phyloP scores from a whole-genome alignment of 2,113 vertebrate genomes.

The Tringa solitaria region DNA sequence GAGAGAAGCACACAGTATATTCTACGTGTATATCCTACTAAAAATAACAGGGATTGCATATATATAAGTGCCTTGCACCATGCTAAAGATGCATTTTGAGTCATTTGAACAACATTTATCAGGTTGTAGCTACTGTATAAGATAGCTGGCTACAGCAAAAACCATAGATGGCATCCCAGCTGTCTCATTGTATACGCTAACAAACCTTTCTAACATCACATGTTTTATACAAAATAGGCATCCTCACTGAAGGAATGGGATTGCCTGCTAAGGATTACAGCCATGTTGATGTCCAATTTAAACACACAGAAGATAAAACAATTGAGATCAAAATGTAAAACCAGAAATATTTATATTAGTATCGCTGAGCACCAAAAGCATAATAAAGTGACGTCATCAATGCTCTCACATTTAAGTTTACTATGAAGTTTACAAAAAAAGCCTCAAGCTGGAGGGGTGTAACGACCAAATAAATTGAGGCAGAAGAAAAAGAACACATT shows the following conservation, averaged over 20 bases:
- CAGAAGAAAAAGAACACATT: not conserved
- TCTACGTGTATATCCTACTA: not conserved
- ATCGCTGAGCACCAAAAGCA: not conserved
- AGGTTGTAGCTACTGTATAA: not conserved
- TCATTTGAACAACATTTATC: not conserved
- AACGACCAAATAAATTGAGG: not conserved
- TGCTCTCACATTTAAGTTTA: not conserved
- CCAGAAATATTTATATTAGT: not conserved
- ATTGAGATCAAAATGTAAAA: not conserved
- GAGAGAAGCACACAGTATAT: not conserved
- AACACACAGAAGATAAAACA: not conserved
- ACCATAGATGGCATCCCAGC: slow-evolving; percentile 9
- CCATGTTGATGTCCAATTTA: not conserved
- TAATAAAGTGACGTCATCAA: not conserved
- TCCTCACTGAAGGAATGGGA: not conserved
- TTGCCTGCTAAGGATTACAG: slow-evolving; percentile 6
- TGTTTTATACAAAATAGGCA: slow-evolving; percentile 37
- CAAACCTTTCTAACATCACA: slow-evolving; percentile 4
- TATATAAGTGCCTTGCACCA: not conserved
- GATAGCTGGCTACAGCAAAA: not conserved
- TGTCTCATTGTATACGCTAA: not conserved
- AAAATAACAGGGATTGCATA: not conserved
- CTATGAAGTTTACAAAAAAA: not conserved
- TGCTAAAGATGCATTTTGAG: not conserved
- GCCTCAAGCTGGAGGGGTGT: not conserved